Conservation (phyloP, 2,797 vertebrate species). For the Anguilla megastoma region DNA sequence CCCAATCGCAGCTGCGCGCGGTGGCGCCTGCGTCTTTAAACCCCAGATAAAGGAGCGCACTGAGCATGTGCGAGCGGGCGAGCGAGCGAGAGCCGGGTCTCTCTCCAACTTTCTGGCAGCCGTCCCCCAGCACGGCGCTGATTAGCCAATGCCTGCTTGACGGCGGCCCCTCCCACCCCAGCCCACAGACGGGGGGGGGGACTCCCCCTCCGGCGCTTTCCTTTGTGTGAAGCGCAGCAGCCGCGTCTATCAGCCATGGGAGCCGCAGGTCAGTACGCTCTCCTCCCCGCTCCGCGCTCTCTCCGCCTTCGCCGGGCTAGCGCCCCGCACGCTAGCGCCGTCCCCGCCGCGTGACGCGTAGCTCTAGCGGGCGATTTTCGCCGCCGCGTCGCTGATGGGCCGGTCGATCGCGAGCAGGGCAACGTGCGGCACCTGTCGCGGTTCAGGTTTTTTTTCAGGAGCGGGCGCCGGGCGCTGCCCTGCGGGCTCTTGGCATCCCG, state of each 20-base stretch:
- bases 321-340: neutral
- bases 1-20: neutral
- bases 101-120: slow-evolving; percentile 63
- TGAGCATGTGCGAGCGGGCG: slow-evolving; percentile 44
- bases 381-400: neutral
- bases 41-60: slow-evolving; percentile 46
- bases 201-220: slow-evolving; percentile 60
- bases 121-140: slow-evolving; percentile 48
- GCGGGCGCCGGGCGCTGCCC: neutral
- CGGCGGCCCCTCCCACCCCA: slow-evolving; percentile 58
- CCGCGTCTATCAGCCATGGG: slow-evolving; percentile 79
- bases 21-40: slow-evolving; percentile 45
- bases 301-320: neutral
- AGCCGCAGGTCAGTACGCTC: slow-evolving; percentile 75
- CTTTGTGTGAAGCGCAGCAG: slow-evolving; percentile 76
- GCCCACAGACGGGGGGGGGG: slow-evolving; percentile 32
- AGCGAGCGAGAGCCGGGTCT: slow-evolving; percentile 50
- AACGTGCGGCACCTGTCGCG: neutral
- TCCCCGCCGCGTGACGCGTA: neutral
- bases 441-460: neutral
- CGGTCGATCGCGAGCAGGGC: neutral
- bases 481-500: neutral
- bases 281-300: slow-evolving; percentile 48
- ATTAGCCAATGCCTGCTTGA: slow-evolving; percentile 35
- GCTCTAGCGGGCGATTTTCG: neutral